A percentile compares a stretch with the other conserved stretches of the same genome.
Conservation (phyloP, 2,113 vertebrate genomes). For the Pseudorectes ferrugineus region DNA sequence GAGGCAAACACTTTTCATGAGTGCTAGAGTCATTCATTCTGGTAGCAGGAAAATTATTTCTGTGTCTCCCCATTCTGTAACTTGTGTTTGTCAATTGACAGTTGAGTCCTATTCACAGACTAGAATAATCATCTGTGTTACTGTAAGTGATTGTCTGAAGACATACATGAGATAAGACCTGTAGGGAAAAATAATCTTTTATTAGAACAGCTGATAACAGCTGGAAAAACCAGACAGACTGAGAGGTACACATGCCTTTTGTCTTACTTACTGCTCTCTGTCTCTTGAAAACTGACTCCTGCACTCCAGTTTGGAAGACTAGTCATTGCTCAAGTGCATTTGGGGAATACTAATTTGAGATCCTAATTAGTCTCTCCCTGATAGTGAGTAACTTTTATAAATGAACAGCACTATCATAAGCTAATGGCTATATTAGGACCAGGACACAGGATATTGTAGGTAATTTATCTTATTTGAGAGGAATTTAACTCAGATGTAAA, state of each 20-base stretch:
- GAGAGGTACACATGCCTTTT: neutral
- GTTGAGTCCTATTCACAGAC: neutral
- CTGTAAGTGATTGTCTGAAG: neutral
- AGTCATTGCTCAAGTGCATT: neutral
- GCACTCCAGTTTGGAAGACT: neutral
- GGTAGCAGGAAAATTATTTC: neutral
- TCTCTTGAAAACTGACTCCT: neutral
- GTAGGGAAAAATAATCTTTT: neutral
- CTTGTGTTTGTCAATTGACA: neutral
- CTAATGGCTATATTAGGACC: neutral
- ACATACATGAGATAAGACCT: neutral
- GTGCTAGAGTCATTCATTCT: neutral
- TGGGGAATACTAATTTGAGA: neutral
- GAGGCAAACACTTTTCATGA: neutral
- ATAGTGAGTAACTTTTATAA: neutral
- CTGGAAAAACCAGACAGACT: neutral
- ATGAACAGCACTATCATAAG: neutral
- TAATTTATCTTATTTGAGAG: neutral
- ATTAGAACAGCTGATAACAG: neutral
- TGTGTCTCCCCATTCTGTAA: neutral
- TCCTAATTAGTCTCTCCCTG: neutral
- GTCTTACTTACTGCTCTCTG: neutral
- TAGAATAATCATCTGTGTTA: neutral
- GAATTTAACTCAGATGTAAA: neutral
- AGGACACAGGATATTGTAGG: neutral